Conservation (phyloP, 1,140 invertebrate species). For the Arctopsyche grandis region DNA sequence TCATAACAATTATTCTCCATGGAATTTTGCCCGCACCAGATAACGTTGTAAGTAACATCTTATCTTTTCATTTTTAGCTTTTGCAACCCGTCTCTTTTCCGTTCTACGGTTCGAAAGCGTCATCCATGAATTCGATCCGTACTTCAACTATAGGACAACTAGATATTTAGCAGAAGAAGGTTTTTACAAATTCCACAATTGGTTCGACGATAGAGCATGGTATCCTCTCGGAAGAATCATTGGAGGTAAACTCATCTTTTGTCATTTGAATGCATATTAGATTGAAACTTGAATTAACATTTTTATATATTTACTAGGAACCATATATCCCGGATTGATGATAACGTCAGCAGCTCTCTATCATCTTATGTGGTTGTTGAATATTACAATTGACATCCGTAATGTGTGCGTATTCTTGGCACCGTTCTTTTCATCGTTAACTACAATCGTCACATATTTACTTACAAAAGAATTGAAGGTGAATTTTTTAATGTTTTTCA, state of each 20-base stretch:
- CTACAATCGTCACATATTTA: conserved; percentile 94
- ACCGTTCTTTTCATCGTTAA: conserved; percentile 96
- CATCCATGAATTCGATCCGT: conserved; percentile 99
- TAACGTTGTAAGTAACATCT: neutral
- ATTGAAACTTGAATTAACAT: no score
- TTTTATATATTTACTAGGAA: conserved; percentile 69
- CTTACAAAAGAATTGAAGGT: conserved; percentile 96
- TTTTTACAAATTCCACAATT: conserved; percentile 98
- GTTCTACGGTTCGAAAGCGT: conserved; percentile 98
- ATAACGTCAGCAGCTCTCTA: conserved; percentile 94
- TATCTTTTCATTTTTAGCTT: conserved; percentile 74
- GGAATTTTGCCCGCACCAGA: no score
- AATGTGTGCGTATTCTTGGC: conserved; percentile 99
- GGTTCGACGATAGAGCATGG: conserved; percentile 99
- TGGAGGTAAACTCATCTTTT: conserved; percentile 72
- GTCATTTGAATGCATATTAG: no score
- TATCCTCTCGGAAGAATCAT: conserved; percentile 97
- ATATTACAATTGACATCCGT: conserved; percentile 95
- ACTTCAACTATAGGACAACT: conserved; percentile 98
- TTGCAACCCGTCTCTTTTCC: conserved; percentile 94
- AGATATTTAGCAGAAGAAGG: conserved; percentile 94
- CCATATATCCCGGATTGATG: conserved; percentile 98
- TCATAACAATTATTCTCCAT: no score
- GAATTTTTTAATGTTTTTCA: conserved; percentile 54
- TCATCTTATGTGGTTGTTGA: conserved; percentile 86